These are phyloP conservation scores for Actinia equina DNA, from an alignment of 64 coral and sea anemone genomes.

Conservation along the genomic window DNA sequence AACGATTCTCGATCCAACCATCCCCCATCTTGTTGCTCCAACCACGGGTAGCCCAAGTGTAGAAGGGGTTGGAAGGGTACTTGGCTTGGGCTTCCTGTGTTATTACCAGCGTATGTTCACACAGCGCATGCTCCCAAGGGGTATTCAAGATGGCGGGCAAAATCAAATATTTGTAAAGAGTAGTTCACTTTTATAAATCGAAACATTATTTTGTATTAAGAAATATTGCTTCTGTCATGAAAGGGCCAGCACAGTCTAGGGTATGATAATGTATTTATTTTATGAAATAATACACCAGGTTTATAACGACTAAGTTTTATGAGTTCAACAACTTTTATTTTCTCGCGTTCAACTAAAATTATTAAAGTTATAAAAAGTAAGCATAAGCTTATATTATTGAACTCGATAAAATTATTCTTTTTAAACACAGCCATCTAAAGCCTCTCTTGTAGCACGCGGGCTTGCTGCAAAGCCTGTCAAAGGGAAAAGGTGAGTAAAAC, in stretches of 20 bases:
- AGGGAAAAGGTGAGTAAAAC: slow-evolving; percentile 59
- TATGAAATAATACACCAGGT: background rate
- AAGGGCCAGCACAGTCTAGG: background rate
- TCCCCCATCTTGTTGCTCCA: slow-evolving; percentile 25
- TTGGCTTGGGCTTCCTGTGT: background rate
- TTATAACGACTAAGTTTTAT: background rate
- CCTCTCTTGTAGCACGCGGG: slow-evolving; percentile 77
- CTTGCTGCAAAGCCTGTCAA: slow-evolving; percentile 65
- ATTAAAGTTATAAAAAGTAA: background rate
- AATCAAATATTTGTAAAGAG: background rate
- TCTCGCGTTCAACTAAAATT: background rate
- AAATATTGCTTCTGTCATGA: background rate
- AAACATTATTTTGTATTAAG: background rate
- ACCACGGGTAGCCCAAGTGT: no score
- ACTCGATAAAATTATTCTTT: background rate
- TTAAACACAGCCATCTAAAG: slow-evolving; percentile 64
- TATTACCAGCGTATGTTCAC: background rate
- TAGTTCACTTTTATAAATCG: background rate
- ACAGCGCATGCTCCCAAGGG: background rate
- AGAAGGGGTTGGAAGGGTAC: no score
- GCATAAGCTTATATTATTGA: no score
- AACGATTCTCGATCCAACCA: background rate
- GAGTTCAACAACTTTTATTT: background rate
- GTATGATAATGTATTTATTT: background rate
- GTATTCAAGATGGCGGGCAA: slow-evolving; percentile 11